Evolutionary conservation across 2,888 invertebrate species (phyloP), one percentile per base, ranked within the genome.

Genomic region (Pardosa pseudoannulata): DNA sequence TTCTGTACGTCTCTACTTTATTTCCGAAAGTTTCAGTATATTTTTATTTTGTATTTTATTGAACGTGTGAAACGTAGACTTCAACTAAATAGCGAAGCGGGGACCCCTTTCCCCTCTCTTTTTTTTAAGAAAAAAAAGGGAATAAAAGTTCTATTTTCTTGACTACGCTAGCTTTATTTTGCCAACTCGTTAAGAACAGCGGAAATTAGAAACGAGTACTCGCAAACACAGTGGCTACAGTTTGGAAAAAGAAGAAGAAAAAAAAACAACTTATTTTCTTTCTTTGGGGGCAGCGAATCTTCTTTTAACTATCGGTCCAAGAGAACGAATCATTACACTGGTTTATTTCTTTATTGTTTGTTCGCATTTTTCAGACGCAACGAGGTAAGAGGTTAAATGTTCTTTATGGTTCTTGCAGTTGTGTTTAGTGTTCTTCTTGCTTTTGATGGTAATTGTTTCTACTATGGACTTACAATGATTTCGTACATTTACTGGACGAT

Each of bases 91-190:
- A 36, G 62, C 29, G 31, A 65, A 67, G 62, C 3, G 28, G 41
- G 32, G 39, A n/a, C n/a, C n/a, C n/a, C n/a, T n/a, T n/a, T n/a
- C n/a, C n/a, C n/a, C n/a, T n/a, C n/a, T n/a, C n/a, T n/a, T n/a
- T n/a, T n/a, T n/a, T n/a, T n/a, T n/a, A n/a, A n/a, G 39, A 71
- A 7, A 62, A 29, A 71, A 68, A 28, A 65, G 28, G 41, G 46
- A 31, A 71, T 36, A 41, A 79, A 71, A 13, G 23, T 32, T 68
- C 70, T 23, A 46, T 31, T 64, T 78, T 71, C 71, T 73, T 70
- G 46, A 72, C 73, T 68, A 68, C 73, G 83, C 76, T 39, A 85
- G 78, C 67, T 85, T 85, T 85, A 78, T 85, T 73, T 85, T 68
- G 71, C 68, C 78, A 85, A 85, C 83, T 85, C 83, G 67, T 78